Evolutionary conservation across 2,797 vertebrate species (phyloP).

Genomic region (Decapterus maruadsi): DNA sequence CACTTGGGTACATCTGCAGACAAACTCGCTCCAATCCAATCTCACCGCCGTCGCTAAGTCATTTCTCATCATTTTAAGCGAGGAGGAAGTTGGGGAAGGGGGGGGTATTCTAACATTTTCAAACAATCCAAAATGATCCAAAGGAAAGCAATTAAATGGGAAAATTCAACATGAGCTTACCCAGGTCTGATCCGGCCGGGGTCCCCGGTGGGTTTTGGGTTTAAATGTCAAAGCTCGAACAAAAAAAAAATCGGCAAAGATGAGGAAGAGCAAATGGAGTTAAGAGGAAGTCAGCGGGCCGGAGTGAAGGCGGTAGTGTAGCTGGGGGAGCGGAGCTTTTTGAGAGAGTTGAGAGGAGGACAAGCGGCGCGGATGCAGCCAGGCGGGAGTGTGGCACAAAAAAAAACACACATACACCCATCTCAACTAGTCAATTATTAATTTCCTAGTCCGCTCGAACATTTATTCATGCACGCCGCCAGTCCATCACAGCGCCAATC

Average conservation of each 20-base stretch:
- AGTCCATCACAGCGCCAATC: constrained; percentile 43
- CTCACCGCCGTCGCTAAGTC: constrained; percentile 1
- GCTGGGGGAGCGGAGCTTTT: not conserved
- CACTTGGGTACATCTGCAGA: not conserved
- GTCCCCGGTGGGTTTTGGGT: constrained; percentile 56
- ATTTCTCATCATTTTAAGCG: constrained; percentile 46
- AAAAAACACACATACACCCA: constrained; percentile 39
- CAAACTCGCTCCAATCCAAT: constrained; percentile 2
- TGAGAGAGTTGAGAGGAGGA: constrained; percentile 37
- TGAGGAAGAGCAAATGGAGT: constrained; percentile 50
- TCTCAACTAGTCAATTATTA: constrained; percentile 72
- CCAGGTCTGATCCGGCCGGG: constrained; percentile 37
- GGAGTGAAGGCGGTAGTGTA: constrained; percentile 35
- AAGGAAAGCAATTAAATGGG: constrained; percentile 62
- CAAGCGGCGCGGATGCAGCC: constrained; percentile 35
- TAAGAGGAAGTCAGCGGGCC: constrained; percentile 40
- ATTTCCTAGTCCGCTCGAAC: constrained; percentile 53
- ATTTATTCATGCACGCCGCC: constrained; percentile 58
- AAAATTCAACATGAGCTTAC: constrained; percentile 35
- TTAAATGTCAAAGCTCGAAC: constrained; percentile 67
- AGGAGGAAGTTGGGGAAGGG: not conserved
- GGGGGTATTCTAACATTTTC: constrained; percentile 61
- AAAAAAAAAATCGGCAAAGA: constrained; percentile 43
- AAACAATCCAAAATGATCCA: constrained; percentile 50
- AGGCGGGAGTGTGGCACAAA: constrained; percentile 53